Percentiles rank a stretch among this genome's conserved stretches.
Conservation (phyloP, 92 coral and sea anemone species). For the Epizoanthus stellaris region DNA sequence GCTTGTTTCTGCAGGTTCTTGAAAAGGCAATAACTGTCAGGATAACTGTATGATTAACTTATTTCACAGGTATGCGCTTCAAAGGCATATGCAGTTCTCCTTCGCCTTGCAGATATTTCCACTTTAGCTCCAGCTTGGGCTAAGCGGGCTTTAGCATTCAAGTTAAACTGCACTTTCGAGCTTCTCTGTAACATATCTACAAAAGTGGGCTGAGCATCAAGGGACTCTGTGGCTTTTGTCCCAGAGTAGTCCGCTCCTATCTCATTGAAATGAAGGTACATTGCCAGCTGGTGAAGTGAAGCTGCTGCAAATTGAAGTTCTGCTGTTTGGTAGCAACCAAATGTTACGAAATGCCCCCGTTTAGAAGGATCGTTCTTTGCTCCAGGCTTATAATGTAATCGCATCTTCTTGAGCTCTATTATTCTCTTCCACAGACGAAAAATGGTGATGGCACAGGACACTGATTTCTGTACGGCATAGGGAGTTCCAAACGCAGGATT, state of each 20-base stretch:
- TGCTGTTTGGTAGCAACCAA: slow-evolving; percentile 50
- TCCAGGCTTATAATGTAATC: neutral
- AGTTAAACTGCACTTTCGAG: slow-evolving; percentile 48
- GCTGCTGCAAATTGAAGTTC: slow-evolving; percentile 48
- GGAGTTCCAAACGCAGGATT: slow-evolving; percentile 52
- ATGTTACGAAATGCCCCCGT: slow-evolving; percentile 31
- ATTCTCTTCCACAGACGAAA: slow-evolving; percentile 54
- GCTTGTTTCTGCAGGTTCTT: slow-evolving; percentile 48
- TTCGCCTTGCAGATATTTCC: slow-evolving; percentile 9
- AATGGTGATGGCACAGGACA: slow-evolving; percentile 54
- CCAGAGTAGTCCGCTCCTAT: slow-evolving; percentile 5
- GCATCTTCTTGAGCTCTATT: neutral
- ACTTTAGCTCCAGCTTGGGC: slow-evolving; percentile 48
- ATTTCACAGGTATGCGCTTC: too few species aligned
- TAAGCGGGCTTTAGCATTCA: slow-evolving; percentile 47
- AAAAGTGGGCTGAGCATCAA: slow-evolving; percentile 52
- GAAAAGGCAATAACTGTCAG: slow-evolving; percentile 44
- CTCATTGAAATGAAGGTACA: slow-evolving; percentile 24
- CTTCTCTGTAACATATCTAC: slow-evolving; percentile 51
- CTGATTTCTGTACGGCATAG: slow-evolving; percentile 49
- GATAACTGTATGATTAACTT: neutral
- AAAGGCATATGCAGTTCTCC: too few species aligned
- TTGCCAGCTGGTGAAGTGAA: slow-evolving; percentile 16
- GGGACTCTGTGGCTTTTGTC: slow-evolving; percentile 16
- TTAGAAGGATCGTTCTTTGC: slow-evolving; percentile 36